Conservation (phyloP, 2,888 invertebrate species). For the Heliconius erato region DNA sequence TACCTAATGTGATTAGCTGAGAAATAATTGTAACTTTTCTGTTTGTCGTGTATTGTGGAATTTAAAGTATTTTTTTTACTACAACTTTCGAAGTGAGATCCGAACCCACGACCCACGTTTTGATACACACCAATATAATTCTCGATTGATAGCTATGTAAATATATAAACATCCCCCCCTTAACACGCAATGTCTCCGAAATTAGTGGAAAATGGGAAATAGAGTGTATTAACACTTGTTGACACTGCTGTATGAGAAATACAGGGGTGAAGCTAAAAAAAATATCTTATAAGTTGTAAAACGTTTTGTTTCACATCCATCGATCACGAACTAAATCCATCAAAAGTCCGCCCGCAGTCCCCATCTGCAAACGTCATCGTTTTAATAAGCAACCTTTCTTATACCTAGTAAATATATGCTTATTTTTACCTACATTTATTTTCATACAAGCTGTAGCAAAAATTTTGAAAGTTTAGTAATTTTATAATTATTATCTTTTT, state of each 20-base stretch:
- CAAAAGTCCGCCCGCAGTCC: background rate
- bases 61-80: background rate
- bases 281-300: background rate
- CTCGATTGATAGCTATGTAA: too few species aligned
- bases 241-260: too few species aligned
- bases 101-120: too few species aligned
- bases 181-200: too few species aligned
- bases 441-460: background rate
- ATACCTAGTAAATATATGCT: background rate
- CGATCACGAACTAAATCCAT: conserved; percentile 19
- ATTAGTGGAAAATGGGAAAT: too few species aligned
- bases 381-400: background rate
- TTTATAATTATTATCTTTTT: too few species aligned
- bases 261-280: too few species aligned
- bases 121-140: too few species aligned
- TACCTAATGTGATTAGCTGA: background rate
- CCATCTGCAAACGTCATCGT: conserved; percentile 15
- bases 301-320: conserved; percentile 6
- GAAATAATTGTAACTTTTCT: background rate
- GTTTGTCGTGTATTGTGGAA: background rate
- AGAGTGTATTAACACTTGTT: too few species aligned
- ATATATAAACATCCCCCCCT: too few species aligned
- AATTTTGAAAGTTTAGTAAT: too few species aligned
- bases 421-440: background rate
- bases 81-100: too few species aligned